phyloP scores from a whole-genome alignment of 2,888 invertebrate species.

The Glyphotaelius pellucidus region DNA sequence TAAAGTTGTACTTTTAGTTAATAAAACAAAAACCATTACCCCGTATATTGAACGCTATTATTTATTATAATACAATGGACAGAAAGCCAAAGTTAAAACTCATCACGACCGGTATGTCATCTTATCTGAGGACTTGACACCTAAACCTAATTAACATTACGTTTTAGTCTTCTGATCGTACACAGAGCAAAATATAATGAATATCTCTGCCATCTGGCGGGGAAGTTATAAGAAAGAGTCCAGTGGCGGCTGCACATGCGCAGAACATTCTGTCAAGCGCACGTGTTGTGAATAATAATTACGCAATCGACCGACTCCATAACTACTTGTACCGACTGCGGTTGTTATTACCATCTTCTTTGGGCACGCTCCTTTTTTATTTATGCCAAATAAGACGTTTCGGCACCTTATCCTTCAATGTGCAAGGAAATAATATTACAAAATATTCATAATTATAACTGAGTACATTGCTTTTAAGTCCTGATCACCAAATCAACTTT shows the following conservation, averaged over 20 bases:
- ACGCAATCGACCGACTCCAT: neutral
- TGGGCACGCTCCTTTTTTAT: neutral
- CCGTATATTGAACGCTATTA: too few species aligned
- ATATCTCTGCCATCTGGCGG: neutral
- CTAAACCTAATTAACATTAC: neutral
- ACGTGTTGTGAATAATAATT: neutral
- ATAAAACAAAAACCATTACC: too few species aligned
- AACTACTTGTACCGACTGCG: neutral
- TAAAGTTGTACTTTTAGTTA: too few species aligned
- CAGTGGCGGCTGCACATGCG: neutral
- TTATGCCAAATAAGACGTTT: neutral
- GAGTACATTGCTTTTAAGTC: too few species aligned
- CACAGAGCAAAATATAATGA: neutral
- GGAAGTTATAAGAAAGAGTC: neutral
- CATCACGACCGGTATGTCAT: too few species aligned
- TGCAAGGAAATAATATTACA: neutral
- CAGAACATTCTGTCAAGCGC: neutral
- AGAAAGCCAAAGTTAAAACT: too few species aligned
- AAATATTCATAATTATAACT: neutral
- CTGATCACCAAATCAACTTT: too few species aligned
- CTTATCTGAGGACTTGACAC: too few species aligned
- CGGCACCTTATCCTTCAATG: neutral
- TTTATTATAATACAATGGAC: too few species aligned
- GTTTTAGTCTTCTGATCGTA: neutral
- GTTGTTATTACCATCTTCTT: neutral